phyloP scores from a whole-genome alignment of 2,888 invertebrate genomes.

The Oxycera nigricornis region DNA sequence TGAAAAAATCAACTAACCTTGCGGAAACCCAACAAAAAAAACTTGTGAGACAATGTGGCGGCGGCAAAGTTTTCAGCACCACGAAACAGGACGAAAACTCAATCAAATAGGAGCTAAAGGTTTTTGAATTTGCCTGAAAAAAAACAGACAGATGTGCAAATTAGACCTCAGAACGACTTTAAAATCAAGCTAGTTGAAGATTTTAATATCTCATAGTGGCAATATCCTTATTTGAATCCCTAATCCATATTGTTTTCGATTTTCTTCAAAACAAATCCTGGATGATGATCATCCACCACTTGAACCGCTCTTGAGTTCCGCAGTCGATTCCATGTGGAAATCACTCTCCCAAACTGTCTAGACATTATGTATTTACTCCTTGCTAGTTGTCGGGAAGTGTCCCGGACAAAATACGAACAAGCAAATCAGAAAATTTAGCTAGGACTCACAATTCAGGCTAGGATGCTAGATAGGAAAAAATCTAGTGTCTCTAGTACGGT shows the following conservation, averaged over 20 bases:
- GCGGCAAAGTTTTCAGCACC: not conserved
- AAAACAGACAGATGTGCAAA: not conserved
- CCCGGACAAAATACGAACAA: conserved; percentile 7
- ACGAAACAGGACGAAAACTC: not conserved
- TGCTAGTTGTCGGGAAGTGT: not conserved
- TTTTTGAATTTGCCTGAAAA: not conserved
- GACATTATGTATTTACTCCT: conserved; percentile 28
- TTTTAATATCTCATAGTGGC: not conserved
- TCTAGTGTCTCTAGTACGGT: conserved; percentile 12
- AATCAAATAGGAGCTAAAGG: not conserved
- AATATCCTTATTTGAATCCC: not conserved
- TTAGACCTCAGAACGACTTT: not conserved
- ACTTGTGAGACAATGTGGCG: conserved; percentile 35
- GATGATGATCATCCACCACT: not conserved
- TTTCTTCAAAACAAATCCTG: not conserved
- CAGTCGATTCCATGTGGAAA: not conserved
- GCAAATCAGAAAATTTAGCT: conserved; percentile 25
- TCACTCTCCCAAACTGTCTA: conserved; percentile 17
- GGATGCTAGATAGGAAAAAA: conserved; percentile 3
- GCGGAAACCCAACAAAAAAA: conserved; percentile 10
- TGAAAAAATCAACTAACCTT: not conserved
- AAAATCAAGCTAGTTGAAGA: not conserved
- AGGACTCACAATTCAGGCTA: not conserved
- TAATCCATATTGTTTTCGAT: not conserved
- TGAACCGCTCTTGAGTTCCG: not conserved